A percentile compares a stretch with the other conserved stretches of the same genome.
phyloP scores from a whole-genome alignment of 2,888 invertebrate genomes.

The Dascillus cervinus region DNA sequence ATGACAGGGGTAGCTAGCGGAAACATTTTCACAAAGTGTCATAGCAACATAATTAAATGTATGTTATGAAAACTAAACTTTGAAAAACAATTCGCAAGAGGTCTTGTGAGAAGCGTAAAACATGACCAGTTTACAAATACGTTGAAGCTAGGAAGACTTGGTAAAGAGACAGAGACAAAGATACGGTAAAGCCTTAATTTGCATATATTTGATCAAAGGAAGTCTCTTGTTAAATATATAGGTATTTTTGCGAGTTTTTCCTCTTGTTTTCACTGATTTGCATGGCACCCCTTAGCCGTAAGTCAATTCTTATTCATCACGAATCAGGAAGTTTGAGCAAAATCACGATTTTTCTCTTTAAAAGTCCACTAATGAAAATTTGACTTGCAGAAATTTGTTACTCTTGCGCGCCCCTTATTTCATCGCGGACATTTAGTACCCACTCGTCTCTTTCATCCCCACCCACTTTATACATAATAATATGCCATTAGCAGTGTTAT shows the following conservation, averaged over 20 bases:
- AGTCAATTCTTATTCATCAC: slow-evolving; percentile 32
- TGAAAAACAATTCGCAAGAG: slow-evolving; percentile 26
- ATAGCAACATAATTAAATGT: slow-evolving; percentile 23
- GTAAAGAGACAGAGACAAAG: slow-evolving; percentile 15
- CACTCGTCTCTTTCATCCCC: too few species aligned
- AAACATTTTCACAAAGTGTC: too few species aligned
- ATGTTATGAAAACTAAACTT: slow-evolving; percentile 25
- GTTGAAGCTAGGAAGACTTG: slow-evolving; percentile 14
- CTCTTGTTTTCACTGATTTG: slow-evolving; percentile 32
- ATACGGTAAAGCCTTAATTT: slow-evolving; percentile 26
- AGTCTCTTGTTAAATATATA: slow-evolving; percentile 33
- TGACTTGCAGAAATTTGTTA: slow-evolving; percentile 30
- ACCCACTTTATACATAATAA: slow-evolving; percentile 34
- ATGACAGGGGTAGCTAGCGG: too few species aligned
- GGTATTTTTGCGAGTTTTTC: slow-evolving; percentile 28
- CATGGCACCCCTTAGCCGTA: slow-evolving; percentile 27
- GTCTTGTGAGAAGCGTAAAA: slow-evolving; percentile 24
- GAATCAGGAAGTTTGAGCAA: slow-evolving; percentile 27
- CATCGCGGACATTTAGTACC: slow-evolving; percentile 16
- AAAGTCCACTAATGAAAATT: slow-evolving; percentile 33
- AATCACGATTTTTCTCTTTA: slow-evolving; percentile 27
- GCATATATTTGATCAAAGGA: slow-evolving; percentile 37
- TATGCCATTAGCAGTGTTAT: slow-evolving; percentile 34
- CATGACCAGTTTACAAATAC: slow-evolving; percentile 24
- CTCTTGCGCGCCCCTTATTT: slow-evolving; percentile 21